Percentiles rank a stretch among this genome's conserved stretches.
These are phyloP conservation scores for Mastacembelus armatus DNA, from an alignment of 2,797 vertebrate genomes.

Conservation along the genomic window DNA sequence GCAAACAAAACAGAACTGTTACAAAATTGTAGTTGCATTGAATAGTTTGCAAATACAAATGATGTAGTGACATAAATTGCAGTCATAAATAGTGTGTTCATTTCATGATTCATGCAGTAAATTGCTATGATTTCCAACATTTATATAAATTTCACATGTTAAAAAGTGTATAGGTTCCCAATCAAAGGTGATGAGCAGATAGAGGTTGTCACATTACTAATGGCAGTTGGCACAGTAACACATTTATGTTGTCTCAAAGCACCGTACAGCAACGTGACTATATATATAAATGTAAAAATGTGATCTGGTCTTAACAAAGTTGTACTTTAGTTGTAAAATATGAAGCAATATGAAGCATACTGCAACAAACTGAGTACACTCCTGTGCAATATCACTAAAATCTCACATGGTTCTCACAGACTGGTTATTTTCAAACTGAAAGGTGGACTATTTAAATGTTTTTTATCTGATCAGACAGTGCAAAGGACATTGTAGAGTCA, in stretches of 20 bases:
- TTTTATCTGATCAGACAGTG: background rate
- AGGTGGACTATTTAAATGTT: too few species aligned
- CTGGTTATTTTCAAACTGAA: too few species aligned
- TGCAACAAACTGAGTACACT: background rate
- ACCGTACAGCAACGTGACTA: background rate
- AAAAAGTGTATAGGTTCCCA: background rate
- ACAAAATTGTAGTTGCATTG: background rate
- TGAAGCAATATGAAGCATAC: too few species aligned
- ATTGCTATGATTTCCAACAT: slow-evolving; percentile 20
- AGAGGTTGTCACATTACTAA: slow-evolving; percentile 5
- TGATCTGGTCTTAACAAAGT: background rate
- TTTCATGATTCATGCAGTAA: slow-evolving; percentile 15
- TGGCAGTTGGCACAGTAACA: slow-evolving; percentile 31
- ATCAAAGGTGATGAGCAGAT: background rate
- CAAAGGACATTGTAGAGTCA: background rate
- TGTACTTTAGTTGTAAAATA: too few species aligned
- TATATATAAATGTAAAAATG: background rate
- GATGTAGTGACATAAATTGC: background rate
- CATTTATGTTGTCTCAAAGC: slow-evolving; percentile 6
- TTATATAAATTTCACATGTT: slow-evolving; percentile 44
- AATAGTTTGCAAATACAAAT: background rate
- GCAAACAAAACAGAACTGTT: too few species aligned
- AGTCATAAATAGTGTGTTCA: background rate
- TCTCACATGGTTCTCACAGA: too few species aligned
- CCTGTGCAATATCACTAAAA: background rate